These are phyloP conservation scores for Alcedo quadribrachys DNA, from an alignment of 2,797 vertebrate genomes.

Conservation along the genomic window DNA sequence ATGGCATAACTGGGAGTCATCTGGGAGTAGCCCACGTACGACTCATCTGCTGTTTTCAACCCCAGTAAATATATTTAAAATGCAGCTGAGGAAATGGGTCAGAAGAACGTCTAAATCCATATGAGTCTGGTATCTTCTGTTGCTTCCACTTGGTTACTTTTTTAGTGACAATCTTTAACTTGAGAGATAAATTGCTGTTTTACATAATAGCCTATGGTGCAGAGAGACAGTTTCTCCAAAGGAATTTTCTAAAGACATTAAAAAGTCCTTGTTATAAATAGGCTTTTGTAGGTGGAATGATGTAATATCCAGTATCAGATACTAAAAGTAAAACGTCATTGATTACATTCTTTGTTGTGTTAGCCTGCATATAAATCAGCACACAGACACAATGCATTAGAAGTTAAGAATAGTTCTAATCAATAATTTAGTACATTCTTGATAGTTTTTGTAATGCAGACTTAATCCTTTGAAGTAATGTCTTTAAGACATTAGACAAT, in stretches of 20 bases:
- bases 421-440: neutral
- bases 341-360: neutral
- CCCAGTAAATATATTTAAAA: neutral
- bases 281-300: neutral
- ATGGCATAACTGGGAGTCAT: neutral
- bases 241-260: neutral
- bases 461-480: neutral
- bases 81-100: neutral
- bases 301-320: neutral
- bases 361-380: neutral
- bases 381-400: neutral
- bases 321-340: fast-evolving
- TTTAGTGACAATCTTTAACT: fast-evolving
- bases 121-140: neutral
- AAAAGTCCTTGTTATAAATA: neutral
- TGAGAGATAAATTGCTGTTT: neutral
- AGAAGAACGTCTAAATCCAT: neutral
- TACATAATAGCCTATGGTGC: neutral
- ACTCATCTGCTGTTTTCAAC: neutral
- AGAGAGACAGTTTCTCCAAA: neutral
- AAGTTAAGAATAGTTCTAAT: constrained; percentile 7
- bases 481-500: neutral
- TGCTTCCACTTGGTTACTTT: neutral
- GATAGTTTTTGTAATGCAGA: neutral
- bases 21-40: neutral